Base-by-base conservation (phyloP, 2,113 vertebrate genomes). In the Mormoops blainvillei region DNA sequence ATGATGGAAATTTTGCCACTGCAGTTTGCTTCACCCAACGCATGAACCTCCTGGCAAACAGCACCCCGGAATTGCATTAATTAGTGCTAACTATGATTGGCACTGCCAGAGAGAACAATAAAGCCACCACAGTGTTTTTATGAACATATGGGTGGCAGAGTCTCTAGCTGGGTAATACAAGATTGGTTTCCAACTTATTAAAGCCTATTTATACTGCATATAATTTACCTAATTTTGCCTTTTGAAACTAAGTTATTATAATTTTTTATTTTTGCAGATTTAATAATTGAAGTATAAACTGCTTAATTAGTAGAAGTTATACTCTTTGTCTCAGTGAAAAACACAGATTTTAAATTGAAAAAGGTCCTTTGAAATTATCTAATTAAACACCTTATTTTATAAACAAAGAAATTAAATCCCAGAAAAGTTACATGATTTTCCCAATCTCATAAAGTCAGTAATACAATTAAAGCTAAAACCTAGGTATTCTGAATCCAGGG, bases 61-160 rank as follows among this genome's bases (percentile, higher is more conserved):
- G 26, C 4, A 0, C 84, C 91, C 68, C 96, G 86, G 95, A 98
- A 97, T 97, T 97, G 97, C 97, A 97, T 96, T 97, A 97, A 95
- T 94, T 98, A 93, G 87, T 94, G 76, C 87, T 98, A 97, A 97
- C 92, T 86, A 96, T 98, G 97, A 97, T 97, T 97, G 97, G 89
- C 97, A 94, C 63, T 93, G 65, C 85, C 94, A 95, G 77, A n/a
- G 93, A 97, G 94, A 94, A 92, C 91, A 96, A 94, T 95, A 92
- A 97, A 96, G 94, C 65, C 28, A 65, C 87, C 87, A 19, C 89
- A 97, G 58, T 89, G 87, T 92, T 95, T 96, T 91, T 85, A 94
- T 90, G 95, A 97, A 95, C 91, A 94, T 95, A 97, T 93, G 91
- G 77, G 94, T 96, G 95, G 87, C 71, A 54, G 89, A 71, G 52